Evolutionary conservation across 2,888 invertebrate genomes (phyloP), one percentile per base, ranked within the genome.

Genomic region (Acheta domesticus): DNA sequence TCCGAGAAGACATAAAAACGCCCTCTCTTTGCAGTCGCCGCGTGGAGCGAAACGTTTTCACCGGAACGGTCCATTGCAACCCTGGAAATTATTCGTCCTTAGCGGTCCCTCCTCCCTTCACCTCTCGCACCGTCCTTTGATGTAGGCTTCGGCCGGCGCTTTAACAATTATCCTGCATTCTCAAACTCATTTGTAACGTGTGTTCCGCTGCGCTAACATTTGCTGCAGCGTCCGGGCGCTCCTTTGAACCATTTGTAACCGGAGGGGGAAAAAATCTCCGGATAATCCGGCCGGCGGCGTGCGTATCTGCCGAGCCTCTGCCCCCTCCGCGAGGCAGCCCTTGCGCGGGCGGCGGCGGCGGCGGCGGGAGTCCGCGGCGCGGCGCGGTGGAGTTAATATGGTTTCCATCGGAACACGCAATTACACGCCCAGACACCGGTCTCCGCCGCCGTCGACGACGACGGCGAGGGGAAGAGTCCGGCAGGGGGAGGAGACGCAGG

Each of bases 401-500:
- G 80, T 80, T 80, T 80, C 80, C 78, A 80, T 49, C 75, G 75
- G 80, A 76, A 81, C 81, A 81, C 79, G 77, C 81, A 81, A 81
- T 81, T 81, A 80, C 81, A 81, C 49, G 62, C 21, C 36, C 74
- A 62, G 74, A 21, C 77, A 20, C 36, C 74, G 79, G 62, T 50
- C 75, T n/a, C 36, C 74, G 77, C 23, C 48, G 77, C n/a, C 8
- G 36, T 36, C 36, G 5, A 36, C 16, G 62, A 16, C 62, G 16
- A 62, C 1, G 36, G 16, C 62, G 62, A 62, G 62, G 62, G 62
- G 14, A 62, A 62, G n/a, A 62, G 62, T 62, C 62, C 62, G 14
- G 14, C n/a, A 0, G 14, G 62, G 62, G 14, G 16, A 62, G 16
- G n/a, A 19, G 62, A n/a, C 62, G 62, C 23, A 1, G 23, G 23